Evolutionary conservation across 2,113 vertebrate genomes (phyloP), one percentile per base, ranked within the genome.

Genomic region (Jaculus jaculus): DNA sequence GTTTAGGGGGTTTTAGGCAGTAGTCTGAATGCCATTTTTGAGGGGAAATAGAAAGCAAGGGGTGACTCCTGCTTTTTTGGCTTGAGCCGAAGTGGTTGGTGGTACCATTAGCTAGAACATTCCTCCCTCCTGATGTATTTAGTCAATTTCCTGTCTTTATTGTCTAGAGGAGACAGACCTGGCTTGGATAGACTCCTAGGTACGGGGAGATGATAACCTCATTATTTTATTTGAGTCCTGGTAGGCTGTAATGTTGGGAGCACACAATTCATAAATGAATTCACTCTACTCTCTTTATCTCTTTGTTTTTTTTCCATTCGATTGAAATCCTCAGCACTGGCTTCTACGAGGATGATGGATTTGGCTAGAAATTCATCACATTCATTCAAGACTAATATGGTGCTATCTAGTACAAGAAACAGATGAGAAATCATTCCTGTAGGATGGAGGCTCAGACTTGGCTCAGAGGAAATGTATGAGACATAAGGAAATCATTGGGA

Each of bases 401-500:
- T 97, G 97, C 95, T 97, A 96, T 92, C 93, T 94, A 90, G 87
- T 61, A 91, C 83, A 96, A 95, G 94, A 84, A 97, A 68, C 42
- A 97, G 93, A 97, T 94, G 86, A 97, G 96, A 97, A 97, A 12
- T 69, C 65, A 37, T 89, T 84, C 73, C 88, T 77, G 69, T 26
- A 87, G 73, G 63, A 65, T 51, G n/a, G 39, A 51, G 86, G 74
- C 78, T 92, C 93, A 96, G 96, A 85, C 92, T 8, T 5, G 69
- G 84, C 90, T 42, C 87, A 63, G 39, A 88, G 95, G 93, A 96
- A 96, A 75, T 82, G 30, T 20, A 47, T 0, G 68, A 96, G 66
- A 68, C 96, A 95, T 87, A 84, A 95, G 96, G 97, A 98, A 98
- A 96, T 78, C 92, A 71, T 96, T 97, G 96, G 87, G 93, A 92